Percentiles rank a stretch among this genome's conserved stretches.
These are phyloP conservation scores for Pseudobourletiella spinata DNA, from an alignment of 1,140 invertebrate genomes.

Conservation along the genomic window DNA sequence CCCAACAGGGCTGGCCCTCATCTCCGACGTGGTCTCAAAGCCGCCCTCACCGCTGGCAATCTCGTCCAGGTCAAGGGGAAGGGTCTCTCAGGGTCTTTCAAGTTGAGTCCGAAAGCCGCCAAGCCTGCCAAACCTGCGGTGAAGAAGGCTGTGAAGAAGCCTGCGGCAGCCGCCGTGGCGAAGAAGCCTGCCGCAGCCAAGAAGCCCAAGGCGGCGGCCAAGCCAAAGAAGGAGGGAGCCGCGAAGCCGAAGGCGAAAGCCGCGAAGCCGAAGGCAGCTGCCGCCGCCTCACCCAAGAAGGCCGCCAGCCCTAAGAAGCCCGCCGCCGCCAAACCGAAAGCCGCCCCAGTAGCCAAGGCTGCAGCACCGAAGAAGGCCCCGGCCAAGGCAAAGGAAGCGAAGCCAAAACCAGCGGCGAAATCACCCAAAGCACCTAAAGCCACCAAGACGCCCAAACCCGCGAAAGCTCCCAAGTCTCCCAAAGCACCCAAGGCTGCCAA, in stretches of 20 bases:
- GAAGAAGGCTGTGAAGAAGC: constrained; percentile 39
- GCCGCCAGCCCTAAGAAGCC: constrained; percentile 14
- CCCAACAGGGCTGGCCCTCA: constrained; percentile 49
- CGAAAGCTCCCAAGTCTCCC: not conserved
- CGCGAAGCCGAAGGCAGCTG: constrained; percentile 6
- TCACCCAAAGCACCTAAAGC: no score
- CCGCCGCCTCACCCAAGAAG: constrained; percentile 18
- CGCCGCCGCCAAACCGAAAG: not conserved
- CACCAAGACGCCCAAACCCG: not conserved
- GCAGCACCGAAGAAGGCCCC: not conserved
- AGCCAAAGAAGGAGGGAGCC: not conserved
- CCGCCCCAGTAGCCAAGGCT: not conserved
- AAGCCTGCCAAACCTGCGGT: constrained; percentile 32
- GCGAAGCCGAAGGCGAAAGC: not conserved
- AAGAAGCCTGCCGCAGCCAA: not conserved
- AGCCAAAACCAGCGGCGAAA: not conserved
- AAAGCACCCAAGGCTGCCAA: not conserved
- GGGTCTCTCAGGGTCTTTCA: constrained; percentile 53
- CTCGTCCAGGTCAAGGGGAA: constrained; percentile 49
- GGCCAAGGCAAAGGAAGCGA: constrained; percentile 4
- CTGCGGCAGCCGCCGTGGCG: not conserved
- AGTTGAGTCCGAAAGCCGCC: constrained; percentile 40
- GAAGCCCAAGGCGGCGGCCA: constrained; percentile 2
- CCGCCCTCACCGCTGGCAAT: constrained; percentile 47
- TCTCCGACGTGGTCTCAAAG: constrained; percentile 52